Base-by-base conservation (phyloP, 2,888 invertebrate species). In the Phlogophora meticulosa region DNA sequence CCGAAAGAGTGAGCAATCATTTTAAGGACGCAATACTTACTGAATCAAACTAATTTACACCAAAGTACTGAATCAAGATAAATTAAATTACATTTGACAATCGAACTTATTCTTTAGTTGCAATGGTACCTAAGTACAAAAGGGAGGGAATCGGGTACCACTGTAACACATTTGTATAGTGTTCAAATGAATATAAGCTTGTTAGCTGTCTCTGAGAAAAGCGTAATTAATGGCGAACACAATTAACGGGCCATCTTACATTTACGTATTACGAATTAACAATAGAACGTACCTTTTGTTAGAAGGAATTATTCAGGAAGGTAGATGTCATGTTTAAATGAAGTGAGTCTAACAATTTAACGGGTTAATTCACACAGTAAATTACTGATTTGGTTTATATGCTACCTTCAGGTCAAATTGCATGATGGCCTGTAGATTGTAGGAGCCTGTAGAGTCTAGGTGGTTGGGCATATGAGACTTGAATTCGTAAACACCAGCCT, bases 171-270 rank as follows among this genome's bases (percentile, higher is more conserved):
- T n/a, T 5, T 11, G 13, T 28, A 24, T 57, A 57, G 32, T 20
- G 11, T 65, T 65, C 15, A 17, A 49, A 73, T 58, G 34, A 65
- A 49, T 57, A 48, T 42, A n/a, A 48, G 42, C 13, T 52, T 22
- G 32, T 53, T 58, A n/a, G 28, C 32, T 34, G 17, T 22, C n/a
- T n/a, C n/a, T n/a, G n/a, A n/a, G 38, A 13, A 55, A 17, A 17
- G 24, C 51, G n/a, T 65, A 74, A 66, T 72, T 58, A 66, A 53
- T 59, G 9, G 34, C n/a, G 46, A 53, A 68, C 45, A 58, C n/a
- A 58, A 59, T 53, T 38, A 48, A 20, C 15, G 62, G 24, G 42
- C n/a, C n/a, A 20, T 20, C 22, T n/a, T 20, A 40, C 13, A 53
- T 53, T 42, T 28, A 43, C n/a, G 20, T 45, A 57, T 55, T 43